These are phyloP conservation scores for Siderastrea siderea DNA, from an alignment of 92 coral and sea anemone species.

Conservation along the genomic window DNA sequence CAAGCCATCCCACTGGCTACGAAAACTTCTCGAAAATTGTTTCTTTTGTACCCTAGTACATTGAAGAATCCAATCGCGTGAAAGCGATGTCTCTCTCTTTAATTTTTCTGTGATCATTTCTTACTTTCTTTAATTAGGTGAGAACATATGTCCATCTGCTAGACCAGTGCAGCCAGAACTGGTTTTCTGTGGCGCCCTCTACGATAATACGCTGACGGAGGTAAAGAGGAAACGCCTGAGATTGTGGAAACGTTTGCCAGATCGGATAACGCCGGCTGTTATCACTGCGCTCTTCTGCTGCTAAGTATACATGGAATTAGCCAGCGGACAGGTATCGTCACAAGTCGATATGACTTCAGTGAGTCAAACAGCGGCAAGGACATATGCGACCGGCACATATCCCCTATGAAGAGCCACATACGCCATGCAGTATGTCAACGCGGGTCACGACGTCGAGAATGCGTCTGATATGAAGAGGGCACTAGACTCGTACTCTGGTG, in stretches of 20 bases:
- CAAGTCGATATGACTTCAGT: neutral
- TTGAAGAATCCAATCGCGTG: too few species aligned
- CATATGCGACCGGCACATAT: constrained; percentile 30
- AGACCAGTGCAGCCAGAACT: neutral
- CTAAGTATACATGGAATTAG: constrained; percentile 42
- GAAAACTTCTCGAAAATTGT: too few species aligned
- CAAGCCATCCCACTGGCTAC: too few species aligned
- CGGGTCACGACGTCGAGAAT: constrained; percentile 22
- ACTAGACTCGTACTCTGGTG: constrained; percentile 20
- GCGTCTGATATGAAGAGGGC: constrained; percentile 38
- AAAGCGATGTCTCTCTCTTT: too few species aligned
- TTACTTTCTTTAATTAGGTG: too few species aligned
- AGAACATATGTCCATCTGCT: too few species aligned
- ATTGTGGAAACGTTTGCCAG: constrained; percentile 22
- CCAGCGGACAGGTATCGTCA: constrained; percentile 33
- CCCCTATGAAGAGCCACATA: constrained; percentile 38
- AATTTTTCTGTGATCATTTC: too few species aligned
- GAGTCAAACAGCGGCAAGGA: constrained; percentile 41
- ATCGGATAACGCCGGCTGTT: constrained; percentile 27
- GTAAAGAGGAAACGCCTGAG: neutral
- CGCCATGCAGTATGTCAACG: constrained; percentile 50
- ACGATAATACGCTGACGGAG: too few species aligned
- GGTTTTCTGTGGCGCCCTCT: neutral
- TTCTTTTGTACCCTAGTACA: too few species aligned
- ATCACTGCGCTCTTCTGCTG: neutral